Evolutionary conservation across 2,113 vertebrate genomes (phyloP).

Genomic region (Tetraodon nigroviridis): DNA sequence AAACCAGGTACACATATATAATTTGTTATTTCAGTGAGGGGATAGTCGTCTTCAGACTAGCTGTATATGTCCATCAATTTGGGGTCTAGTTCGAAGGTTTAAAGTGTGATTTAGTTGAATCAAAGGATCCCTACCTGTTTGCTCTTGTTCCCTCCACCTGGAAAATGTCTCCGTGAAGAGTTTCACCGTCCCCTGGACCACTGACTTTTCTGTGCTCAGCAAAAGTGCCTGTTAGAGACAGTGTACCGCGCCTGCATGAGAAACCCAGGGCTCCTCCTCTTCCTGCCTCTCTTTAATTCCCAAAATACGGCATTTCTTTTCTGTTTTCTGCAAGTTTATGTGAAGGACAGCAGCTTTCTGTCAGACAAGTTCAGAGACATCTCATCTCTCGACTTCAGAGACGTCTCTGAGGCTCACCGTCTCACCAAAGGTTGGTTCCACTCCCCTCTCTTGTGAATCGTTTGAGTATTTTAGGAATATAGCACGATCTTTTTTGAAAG

Average conservation of each 20-base stretch:
- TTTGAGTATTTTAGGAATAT: no score
- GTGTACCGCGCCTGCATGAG: background rate
- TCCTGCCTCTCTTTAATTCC: slow-evolving; percentile 9
- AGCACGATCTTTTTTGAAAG: no score
- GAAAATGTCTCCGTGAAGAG: background rate
- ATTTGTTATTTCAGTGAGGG: no score
- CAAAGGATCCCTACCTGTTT: no score
- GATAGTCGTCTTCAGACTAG: no score
- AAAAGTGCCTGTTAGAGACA: background rate
- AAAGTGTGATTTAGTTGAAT: no score
- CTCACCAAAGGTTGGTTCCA: slow-evolving; percentile 8
- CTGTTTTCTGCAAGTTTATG: background rate
- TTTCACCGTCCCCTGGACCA: background rate
- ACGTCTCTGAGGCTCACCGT: no score
- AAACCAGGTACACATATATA: no score
- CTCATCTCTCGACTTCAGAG: background rate
- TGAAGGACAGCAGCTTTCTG: background rate
- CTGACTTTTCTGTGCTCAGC: background rate
- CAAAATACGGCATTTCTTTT: background rate
- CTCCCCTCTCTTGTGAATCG: background rate
- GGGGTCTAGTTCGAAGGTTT: no score
- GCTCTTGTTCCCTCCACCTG: background rate
- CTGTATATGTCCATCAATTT: no score
- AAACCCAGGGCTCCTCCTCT: slow-evolving; percentile 44
- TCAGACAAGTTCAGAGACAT: background rate